phyloP scores from a whole-genome alignment of 2,797 vertebrate genomes.

The Crotalus adamanteus region DNA sequence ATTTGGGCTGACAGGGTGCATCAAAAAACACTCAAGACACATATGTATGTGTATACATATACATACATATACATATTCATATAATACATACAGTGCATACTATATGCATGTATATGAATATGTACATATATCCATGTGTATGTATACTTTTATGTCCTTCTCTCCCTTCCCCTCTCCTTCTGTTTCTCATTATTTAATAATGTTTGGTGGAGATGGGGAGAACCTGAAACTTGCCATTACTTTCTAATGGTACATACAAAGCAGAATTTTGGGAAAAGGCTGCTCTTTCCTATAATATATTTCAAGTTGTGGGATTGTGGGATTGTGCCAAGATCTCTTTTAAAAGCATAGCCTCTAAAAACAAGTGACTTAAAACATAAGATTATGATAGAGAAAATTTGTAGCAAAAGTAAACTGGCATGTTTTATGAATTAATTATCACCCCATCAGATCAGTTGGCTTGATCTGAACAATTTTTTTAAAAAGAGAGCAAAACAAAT shows the following conservation, averaged over 20 bases:
- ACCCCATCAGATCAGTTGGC: background rate
- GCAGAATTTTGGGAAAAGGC: background rate
- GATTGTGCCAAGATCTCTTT: background rate
- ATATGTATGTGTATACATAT: no score
- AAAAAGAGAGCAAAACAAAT: background rate
- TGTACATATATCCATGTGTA: no score
- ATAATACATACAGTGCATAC: no score
- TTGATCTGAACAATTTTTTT: background rate
- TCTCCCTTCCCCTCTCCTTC: background rate
- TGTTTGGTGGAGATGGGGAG: no score
- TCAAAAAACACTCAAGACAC: no score
- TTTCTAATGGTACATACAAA: background rate
- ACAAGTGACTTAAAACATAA: background rate
- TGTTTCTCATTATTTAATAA: background rate
- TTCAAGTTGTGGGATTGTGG: background rate
- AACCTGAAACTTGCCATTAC: background rate
- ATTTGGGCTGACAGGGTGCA: no score
- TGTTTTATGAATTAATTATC: constrained; percentile 1
- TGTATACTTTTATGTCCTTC: background rate
- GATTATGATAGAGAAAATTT: background rate
- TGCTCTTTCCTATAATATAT: background rate
- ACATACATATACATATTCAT: no score
- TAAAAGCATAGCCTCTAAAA: background rate
- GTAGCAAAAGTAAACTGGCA: background rate
- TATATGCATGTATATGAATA: no score